These are phyloP conservation scores for Mythimna loreyi DNA, from an alignment of 2,888 invertebrate species.

Conservation along the genomic window DNA sequence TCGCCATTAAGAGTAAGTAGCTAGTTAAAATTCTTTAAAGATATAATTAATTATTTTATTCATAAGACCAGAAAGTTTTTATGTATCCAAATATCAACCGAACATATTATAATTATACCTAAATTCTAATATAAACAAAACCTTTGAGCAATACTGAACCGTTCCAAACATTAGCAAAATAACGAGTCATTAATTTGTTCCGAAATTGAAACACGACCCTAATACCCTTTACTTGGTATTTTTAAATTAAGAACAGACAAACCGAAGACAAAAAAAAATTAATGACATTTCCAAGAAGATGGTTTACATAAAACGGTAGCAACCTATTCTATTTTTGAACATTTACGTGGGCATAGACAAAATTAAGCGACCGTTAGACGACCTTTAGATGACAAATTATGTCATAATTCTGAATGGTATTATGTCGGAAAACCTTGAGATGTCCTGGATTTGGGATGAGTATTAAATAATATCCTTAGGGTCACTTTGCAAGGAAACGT, in stretches of 20 bases:
- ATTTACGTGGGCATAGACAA: conserved; percentile 16
- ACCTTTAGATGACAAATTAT: conserved; percentile 30
- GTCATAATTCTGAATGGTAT: conserved; percentile 13
- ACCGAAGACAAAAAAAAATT: conserved; percentile 7
- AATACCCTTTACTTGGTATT: conserved; percentile 7
- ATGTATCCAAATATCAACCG: too few species aligned
- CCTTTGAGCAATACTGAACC: background rate
- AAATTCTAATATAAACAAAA: too few species aligned
- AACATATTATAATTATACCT: too few species aligned
- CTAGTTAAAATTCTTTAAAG: background rate
- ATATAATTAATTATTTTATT: too few species aligned
- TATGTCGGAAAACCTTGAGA: conserved; percentile 22
- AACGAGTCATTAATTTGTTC: background rate
- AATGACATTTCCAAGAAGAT: conserved; percentile 10
- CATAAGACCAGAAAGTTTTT: too few species aligned
- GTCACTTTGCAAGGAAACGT: background rate
- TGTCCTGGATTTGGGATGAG: conserved; percentile 5
- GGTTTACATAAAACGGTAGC: background rate
- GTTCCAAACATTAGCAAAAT: background rate
- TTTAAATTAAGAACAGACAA: conserved; percentile 9
- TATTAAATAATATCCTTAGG: conserved; percentile 15
- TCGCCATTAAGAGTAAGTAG: too few species aligned
- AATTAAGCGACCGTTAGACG: conserved; percentile 20
- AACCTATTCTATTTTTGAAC: conserved; percentile 25
- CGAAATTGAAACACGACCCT: conserved; percentile 3